Evolutionary conservation across 2,797 vertebrate species (phyloP).

Genomic region (Anabas testudineus): DNA sequence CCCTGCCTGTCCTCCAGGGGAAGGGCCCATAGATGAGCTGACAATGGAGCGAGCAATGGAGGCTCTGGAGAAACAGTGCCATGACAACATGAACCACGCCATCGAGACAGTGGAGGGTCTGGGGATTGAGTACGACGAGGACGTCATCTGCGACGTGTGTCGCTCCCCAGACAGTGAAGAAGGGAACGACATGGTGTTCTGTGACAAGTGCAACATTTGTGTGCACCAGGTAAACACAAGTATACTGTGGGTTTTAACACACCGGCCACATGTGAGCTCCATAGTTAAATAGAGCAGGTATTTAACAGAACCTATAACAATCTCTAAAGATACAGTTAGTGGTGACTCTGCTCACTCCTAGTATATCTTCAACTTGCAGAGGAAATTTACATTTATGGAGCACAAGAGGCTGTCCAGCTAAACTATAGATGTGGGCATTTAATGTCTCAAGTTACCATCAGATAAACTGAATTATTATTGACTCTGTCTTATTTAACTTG

Average conservation of each 20-base stretch:
- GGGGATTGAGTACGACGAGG: slow-evolving; percentile 98
- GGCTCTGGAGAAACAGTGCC: slow-evolving; percentile 93
- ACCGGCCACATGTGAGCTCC: background rate
- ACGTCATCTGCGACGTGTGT: slow-evolving; percentile 98
- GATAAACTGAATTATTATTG: background rate
- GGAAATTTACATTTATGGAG: too few relatives aligned
- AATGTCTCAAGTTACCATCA: background rate
- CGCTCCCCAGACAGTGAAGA: slow-evolving; percentile 98
- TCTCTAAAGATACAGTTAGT: background rate
- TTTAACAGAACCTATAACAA: too few relatives aligned
- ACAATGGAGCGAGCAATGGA: slow-evolving; percentile 96
- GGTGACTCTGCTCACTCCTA: background rate
- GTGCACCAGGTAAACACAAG: slow-evolving; percentile 93
- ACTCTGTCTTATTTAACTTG: background rate
- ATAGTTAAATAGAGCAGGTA: too few relatives aligned
- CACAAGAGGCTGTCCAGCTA: background rate
- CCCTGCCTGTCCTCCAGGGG: slow-evolving; percentile 81
- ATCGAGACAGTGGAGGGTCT: slow-evolving; percentile 97
- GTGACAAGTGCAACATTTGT: slow-evolving; percentile 99
- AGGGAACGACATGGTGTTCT: slow-evolving; percentile 99
- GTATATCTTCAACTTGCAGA: background rate
- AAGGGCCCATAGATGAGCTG: slow-evolving; percentile 89
- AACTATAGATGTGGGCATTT: background rate
- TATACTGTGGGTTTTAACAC: too few relatives aligned
- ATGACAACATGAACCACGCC: slow-evolving; percentile 97